Evolutionary conservation across 2,113 vertebrate genomes (phyloP), one percentile per base, ranked within the genome.

Genomic region (Illadopsis cleaveri): DNA sequence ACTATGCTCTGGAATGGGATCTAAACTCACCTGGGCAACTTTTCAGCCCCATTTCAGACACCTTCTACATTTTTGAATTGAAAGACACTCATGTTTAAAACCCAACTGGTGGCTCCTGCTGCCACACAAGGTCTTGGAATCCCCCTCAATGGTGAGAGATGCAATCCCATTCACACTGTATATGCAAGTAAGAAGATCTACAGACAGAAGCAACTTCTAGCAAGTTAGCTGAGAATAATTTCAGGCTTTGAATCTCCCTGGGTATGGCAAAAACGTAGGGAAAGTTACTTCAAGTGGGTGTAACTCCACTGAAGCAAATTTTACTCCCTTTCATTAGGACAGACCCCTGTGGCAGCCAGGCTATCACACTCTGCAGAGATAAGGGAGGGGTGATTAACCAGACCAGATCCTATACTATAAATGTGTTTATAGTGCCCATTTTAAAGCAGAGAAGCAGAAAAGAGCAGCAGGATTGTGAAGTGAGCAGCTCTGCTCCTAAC

Each of bases 281-380:
- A 37, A 77, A 69, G 30, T 65, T 78, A 56, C 15, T 68, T 82
- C 18, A 22, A 50, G 48, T 30, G 64, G 28, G 57, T 48, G 8
- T 62, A 81, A 78, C 40, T 77, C 73, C 38, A 50, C 15, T 20
- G 35, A 76, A 82, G 35, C 22, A 72, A 90, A 69, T 68, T 58
- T 60, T 64, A 50, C 35, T 68, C 0, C 0, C 22, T 77, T 62
- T 57, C 9, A 1, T 71, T 27, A 50, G 11, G 30, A 69, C 15
- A 68, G 50, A 48, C 37, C 65, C 38, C 18, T 31, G 23, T 69
- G 79, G 73, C 38, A 73, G 35, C 12, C 86, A 85, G 33, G 56
- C 18, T 73, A 31, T 58, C 38, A 42, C 14, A 42, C 30, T 28
- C 33, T 27, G 58, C 35, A 87, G 75, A 45, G 22, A 28, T 28